Base-by-base conservation (phyloP, 2,888 invertebrate genomes). In the Scaptomyza caliginosa region DNA sequence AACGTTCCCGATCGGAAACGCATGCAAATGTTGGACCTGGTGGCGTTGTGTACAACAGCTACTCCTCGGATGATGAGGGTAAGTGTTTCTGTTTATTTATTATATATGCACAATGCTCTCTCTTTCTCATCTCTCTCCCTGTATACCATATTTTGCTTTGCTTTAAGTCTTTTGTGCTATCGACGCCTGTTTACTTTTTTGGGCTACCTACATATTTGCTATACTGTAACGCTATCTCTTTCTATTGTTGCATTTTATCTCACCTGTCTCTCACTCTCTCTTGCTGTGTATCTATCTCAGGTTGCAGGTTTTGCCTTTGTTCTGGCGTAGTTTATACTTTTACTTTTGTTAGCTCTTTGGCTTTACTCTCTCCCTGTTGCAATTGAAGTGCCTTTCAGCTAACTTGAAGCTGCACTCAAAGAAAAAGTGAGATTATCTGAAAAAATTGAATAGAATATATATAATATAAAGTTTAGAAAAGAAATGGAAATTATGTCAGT, bases 21-120 rank as follows among this genome's bases (percentile, higher is more conserved):
- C 88, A 93, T 92, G 92, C 93, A 2, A 93, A 93, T 79, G 91
- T 92, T 38, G 84, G 81, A 92, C 55, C 83, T 2, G 77, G 76
- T 5, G 83, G 86, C 26, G 93, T 93, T 30, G 93, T 93, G 30
- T 96, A 96, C 91, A 96, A 95, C 92, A 96, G 95, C 89, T 96
- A 96, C 90, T 97, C 96, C 82, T 97, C 96, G 63, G 97, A 97
- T 87, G 97, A 97, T 91, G 97, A 97, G 95, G 97, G 97, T 97
- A 94, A 93, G 94, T 93, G 36, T 28, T 4, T 58, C 39, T 39
- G 19, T 16, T 46, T 45, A 28, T 52, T 34, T 38, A 7, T 45
- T 23, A 28, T 28, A 32, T 46, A 40, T 28, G 24, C 59, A 66
- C 49, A 48, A 42, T 68, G 59, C 64, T 77, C 49, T 8, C 16